phyloP scores from a whole-genome alignment of 1,140 invertebrate genomes.

The Sycophila sp. region DNA sequence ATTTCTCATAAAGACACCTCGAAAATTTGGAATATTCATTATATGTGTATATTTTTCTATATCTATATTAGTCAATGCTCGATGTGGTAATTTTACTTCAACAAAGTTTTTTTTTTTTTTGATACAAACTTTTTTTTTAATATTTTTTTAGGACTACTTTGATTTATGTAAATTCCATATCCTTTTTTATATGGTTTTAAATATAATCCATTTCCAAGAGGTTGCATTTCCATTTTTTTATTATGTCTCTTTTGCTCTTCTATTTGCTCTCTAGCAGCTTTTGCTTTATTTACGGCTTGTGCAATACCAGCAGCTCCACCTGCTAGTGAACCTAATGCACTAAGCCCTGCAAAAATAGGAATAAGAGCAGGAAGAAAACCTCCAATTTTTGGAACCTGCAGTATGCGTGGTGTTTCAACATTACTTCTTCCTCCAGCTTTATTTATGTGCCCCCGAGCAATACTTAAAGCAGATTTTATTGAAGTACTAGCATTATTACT shows the following conservation, averaged over 20 bases:
- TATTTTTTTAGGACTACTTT: too few relatives aligned
- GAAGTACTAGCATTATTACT: not conserved
- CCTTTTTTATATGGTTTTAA: slow-evolving; percentile 56
- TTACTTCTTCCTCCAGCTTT: not conserved
- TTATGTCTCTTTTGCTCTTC: slow-evolving; percentile 47
- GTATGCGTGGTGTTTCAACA: not conserved
- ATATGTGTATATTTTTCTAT: slow-evolving; percentile 41
- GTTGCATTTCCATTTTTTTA: slow-evolving; percentile 50
- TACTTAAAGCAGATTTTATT: not conserved
- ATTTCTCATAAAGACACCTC: slow-evolving; percentile 49
- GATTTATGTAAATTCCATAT: too few relatives aligned
- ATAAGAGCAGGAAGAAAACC: slow-evolving; percentile 10
- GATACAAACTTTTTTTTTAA: slow-evolving; percentile 5
- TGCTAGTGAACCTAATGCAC: slow-evolving; percentile 32
- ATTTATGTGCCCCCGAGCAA: too few relatives aligned
- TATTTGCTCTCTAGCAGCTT: slow-evolving; percentile 45
- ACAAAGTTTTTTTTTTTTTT: not conserved
- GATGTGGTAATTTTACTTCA: slow-evolving; percentile 39
- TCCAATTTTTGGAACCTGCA: not conserved
- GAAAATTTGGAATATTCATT: slow-evolving; percentile 48
- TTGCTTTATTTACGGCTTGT: slow-evolving; percentile 44
- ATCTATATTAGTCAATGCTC: slow-evolving; percentile 45
- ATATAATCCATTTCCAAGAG: slow-evolving; percentile 51
- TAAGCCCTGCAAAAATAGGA: slow-evolving; percentile 20
- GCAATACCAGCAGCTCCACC: slow-evolving; percentile 43